Percentiles rank a stretch among this genome's conserved stretches.
Conservation (phyloP, 2,888 invertebrate genomes). For the Ichneumoninae sp. region DNA sequence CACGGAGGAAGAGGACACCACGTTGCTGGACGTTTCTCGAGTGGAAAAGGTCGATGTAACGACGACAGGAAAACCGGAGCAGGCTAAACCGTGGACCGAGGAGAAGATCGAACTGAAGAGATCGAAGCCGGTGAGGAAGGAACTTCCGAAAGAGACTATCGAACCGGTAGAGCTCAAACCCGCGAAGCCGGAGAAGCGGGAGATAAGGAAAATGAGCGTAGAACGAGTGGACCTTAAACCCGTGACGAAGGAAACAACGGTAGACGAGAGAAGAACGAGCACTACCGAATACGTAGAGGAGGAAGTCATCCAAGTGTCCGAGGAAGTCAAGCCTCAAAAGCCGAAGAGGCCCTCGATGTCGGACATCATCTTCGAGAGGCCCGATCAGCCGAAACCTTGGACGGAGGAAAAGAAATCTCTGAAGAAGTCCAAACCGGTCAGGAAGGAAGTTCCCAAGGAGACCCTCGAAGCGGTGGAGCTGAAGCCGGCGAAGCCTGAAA, state of each 20-base stretch:
- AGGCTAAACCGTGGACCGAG: constrained; percentile 87
- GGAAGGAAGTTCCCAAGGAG: constrained; percentile 75
- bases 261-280: constrained; percentile 68
- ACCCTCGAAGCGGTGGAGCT: constrained; percentile 79
- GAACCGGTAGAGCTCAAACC: constrained; percentile 86
- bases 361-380: constrained; percentile 60
- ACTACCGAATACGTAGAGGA: constrained; percentile 68
- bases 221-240: constrained; percentile 74
- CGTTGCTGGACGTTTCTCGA: constrained; percentile 62
- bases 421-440: constrained; percentile 77
- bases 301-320: constrained; percentile 61
- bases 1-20: constrained; percentile 75
- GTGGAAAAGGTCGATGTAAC: constrained; percentile 63
- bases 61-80: constrained; percentile 56
- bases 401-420: constrained; percentile 80
- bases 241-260: constrained; percentile 67
- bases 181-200: constrained; percentile 85
- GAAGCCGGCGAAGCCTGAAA: constrained; percentile 86
- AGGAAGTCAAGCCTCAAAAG: constrained; percentile 58
- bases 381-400: constrained; percentile 77
- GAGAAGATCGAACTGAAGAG: constrained; percentile 87
- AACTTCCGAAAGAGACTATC: constrained; percentile 82
- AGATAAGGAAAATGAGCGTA: constrained; percentile 74
- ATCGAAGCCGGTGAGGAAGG: constrained; percentile 82
- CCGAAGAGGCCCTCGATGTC: constrained; percentile 58